phyloP scores from a whole-genome alignment of 2,797 vertebrate species.

The Glossophaga mutica region DNA sequence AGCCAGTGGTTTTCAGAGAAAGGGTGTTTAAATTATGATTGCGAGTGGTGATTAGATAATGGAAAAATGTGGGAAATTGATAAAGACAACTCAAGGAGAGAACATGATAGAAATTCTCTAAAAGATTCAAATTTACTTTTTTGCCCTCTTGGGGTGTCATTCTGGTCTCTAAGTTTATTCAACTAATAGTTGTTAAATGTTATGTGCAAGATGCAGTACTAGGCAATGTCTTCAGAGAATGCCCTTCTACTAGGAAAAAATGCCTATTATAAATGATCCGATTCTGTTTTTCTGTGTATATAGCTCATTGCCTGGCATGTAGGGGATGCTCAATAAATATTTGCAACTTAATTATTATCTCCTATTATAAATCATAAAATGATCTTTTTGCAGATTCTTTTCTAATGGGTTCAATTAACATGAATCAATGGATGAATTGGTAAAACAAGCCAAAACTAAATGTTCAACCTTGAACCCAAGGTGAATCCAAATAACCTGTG shows the following conservation, averaged over 20 bases:
- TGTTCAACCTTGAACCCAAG: background rate
- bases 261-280: background rate
- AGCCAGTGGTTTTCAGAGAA: background rate
- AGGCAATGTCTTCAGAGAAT: background rate
- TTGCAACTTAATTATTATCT: background rate
- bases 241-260: background rate
- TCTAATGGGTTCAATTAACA: background rate
- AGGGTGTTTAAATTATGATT: background rate
- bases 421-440: background rate
- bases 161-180: background rate
- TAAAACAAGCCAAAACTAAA: background rate
- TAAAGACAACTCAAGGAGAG: background rate
- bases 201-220: background rate
- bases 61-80: background rate
- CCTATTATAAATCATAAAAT: background rate
- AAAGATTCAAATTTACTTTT: background rate
- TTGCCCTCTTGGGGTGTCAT: background rate
- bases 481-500: background rate
- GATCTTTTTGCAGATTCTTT: conserved; percentile 7
- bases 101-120: background rate
- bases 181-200: background rate
- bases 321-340: background rate
- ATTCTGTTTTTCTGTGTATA: background rate
- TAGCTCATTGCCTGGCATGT: background rate
- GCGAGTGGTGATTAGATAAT: background rate